A percentile compares a stretch with the other conserved stretches of the same genome.
phyloP scores from a whole-genome alignment of 2,888 invertebrate genomes.

The Girardia tigrina region DNA sequence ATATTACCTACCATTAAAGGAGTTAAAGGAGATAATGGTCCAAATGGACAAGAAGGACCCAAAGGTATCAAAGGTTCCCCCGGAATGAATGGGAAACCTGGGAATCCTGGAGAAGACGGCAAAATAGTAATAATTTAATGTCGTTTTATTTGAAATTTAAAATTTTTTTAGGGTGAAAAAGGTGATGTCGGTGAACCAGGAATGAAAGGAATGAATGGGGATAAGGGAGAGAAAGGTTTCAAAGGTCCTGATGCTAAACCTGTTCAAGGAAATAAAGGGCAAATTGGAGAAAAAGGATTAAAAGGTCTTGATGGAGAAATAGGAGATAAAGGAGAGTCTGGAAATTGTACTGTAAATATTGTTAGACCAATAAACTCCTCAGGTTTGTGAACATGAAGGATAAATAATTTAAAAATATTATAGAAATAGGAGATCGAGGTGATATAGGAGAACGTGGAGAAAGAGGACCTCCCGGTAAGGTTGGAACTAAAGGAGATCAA shows the following conservation, averaged over 20 bases:
- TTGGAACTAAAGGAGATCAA: neutral
- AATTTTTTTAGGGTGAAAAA: neutral
- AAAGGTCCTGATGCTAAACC: neutral
- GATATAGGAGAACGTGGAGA: neutral
- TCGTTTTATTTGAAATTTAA: neutral
- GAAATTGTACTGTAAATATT: neutral
- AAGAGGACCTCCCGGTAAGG: neutral
- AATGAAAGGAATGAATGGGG: slow-evolving; percentile 28
- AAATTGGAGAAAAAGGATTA: neutral
- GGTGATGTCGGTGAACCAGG: neutral
- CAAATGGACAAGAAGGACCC: slow-evolving; percentile 21
- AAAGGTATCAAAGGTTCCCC: slow-evolving; percentile 27
- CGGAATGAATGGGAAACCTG: slow-evolving; percentile 16
- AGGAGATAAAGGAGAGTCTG: neutral
- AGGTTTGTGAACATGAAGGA: neutral
- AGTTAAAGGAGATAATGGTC: slow-evolving; percentile 25
- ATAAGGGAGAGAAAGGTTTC: slow-evolving; percentile 7
- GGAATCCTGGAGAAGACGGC: neutral
- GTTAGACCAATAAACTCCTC: neutral
- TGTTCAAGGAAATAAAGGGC: neutral
- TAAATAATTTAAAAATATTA: neutral
- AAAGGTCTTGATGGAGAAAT: neutral
- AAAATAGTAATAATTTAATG: neutral
- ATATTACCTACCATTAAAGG: neutral
- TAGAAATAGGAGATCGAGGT: neutral